Conservation (phyloP, 2,113 vertebrate genomes). For the Cinclus cinclus region DNA sequence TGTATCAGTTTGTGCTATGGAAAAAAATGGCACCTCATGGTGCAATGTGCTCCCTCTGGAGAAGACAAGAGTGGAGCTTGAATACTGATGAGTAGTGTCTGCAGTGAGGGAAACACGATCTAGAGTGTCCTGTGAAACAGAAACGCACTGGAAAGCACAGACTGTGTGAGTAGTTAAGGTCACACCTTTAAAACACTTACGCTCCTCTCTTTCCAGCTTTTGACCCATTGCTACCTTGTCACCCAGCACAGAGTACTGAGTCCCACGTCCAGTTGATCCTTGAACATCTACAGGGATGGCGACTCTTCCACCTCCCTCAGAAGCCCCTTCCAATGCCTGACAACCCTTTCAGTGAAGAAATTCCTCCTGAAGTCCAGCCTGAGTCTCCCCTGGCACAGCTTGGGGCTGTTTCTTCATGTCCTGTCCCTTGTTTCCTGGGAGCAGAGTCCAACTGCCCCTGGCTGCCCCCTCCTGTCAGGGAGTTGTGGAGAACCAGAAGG, state of each 20-base stretch:
- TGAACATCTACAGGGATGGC: background rate
- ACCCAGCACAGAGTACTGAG: background rate
- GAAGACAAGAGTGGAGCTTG: background rate
- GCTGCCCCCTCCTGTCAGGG: background rate
- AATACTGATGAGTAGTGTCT: background rate
- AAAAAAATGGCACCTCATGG: background rate
- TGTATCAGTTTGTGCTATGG: background rate
- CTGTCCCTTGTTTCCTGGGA: background rate
- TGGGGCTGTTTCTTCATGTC: background rate
- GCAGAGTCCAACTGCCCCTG: rapidly evolving
- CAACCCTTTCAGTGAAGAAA: background rate
- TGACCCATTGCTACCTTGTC: background rate
- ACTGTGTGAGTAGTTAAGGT: background rate
- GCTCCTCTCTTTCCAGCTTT: background rate
- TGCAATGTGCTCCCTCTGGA: background rate
- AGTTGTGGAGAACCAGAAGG: background rate
- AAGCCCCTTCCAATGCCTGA: background rate
- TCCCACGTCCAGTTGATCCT: rapidly evolving
- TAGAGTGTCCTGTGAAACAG: background rate
- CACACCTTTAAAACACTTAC: background rate
- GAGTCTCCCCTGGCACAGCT: background rate
- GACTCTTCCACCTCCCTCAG: background rate
- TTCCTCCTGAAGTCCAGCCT: background rate
- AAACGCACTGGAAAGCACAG: background rate
- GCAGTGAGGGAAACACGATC: background rate